phyloP scores from a whole-genome alignment of 2,113 vertebrate species.

The Hymenochirus boettgeri region DNA sequence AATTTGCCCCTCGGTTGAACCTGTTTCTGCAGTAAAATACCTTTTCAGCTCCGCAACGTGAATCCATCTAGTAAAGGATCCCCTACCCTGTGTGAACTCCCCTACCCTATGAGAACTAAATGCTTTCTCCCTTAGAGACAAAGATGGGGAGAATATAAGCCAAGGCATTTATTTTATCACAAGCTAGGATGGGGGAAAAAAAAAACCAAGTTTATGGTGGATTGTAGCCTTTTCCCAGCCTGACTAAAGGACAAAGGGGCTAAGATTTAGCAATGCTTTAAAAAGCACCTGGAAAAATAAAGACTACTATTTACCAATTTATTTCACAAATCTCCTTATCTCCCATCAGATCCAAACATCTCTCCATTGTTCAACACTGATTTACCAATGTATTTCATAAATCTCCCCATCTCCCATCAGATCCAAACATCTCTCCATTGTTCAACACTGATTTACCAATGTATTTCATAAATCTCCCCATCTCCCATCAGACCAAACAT shows the following conservation, averaged over 20 bases:
- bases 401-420: too few relatives aligned
- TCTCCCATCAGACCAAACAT: too few relatives aligned
- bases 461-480: too few relatives aligned
- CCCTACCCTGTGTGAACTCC: conserved; percentile 78
- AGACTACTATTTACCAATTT: background rate
- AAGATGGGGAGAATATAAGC: conserved; percentile 81
- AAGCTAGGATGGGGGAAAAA: conserved; percentile 56
- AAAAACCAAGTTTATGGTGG: conserved; percentile 49
- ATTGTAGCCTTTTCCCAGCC: too few relatives aligned
- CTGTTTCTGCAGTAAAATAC: conserved; percentile 92
- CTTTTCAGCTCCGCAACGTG: conserved; percentile 89
- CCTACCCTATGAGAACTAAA: conserved; percentile 77
- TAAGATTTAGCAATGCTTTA: conserved; percentile 48
- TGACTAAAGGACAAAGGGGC: conserved; percentile 60
- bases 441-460: too few relatives aligned
- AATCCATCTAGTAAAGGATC: conserved; percentile 81
- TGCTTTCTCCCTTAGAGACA: conserved; percentile 86
- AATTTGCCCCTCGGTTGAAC: conserved; percentile 98
- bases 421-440: too few relatives aligned
- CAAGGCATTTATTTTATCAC: conserved; percentile 73
- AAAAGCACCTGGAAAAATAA: background rate
- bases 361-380: too few relatives aligned
- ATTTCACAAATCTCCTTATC: too few relatives aligned
- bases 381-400: too few relatives aligned
- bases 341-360: too few relatives aligned